phyloP scores from a whole-genome alignment of 2,113 vertebrate species.

The Zosterops hypoxanthus region DNA sequence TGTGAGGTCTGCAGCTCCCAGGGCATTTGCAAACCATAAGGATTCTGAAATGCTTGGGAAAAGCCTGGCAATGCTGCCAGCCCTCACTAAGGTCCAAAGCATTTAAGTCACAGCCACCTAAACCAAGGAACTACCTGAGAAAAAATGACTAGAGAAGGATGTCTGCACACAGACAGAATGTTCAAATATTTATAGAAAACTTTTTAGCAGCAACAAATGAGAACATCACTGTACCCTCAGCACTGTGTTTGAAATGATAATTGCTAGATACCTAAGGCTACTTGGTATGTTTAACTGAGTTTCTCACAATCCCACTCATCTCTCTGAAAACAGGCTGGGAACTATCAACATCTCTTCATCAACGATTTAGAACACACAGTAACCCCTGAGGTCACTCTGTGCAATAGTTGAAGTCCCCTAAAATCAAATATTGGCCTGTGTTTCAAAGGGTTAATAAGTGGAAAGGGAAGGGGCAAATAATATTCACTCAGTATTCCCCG shows the following conservation, averaged over 20 bases:
- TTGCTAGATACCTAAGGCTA: not conserved
- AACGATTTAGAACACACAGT: not conserved
- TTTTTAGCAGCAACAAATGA: not conserved
- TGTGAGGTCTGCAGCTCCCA: not conserved
- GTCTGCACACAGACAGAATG: not conserved
- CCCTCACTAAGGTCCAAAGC: not conserved
- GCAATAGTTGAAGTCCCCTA: not conserved
- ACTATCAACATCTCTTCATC: not conserved
- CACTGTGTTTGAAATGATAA: not conserved
- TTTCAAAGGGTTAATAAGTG: not conserved
- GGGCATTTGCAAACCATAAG: not conserved
- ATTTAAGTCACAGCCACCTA: not conserved
- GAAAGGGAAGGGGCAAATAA: not conserved
- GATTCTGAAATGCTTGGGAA: not conserved
- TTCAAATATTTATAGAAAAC: not conserved
- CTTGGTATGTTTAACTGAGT: not conserved
- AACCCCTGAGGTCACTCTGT: not conserved
- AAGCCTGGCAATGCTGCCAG: not conserved
- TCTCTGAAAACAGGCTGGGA: not conserved
- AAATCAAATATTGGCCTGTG: not conserved
- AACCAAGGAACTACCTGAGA: not conserved
- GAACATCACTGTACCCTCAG: not conserved
- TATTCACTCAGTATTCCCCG: not conserved
- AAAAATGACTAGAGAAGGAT: not conserved
- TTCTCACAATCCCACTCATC: not conserved